phyloP scores from a whole-genome alignment of 2,797 vertebrate species.

The Chiloscyllium punctatum region DNA sequence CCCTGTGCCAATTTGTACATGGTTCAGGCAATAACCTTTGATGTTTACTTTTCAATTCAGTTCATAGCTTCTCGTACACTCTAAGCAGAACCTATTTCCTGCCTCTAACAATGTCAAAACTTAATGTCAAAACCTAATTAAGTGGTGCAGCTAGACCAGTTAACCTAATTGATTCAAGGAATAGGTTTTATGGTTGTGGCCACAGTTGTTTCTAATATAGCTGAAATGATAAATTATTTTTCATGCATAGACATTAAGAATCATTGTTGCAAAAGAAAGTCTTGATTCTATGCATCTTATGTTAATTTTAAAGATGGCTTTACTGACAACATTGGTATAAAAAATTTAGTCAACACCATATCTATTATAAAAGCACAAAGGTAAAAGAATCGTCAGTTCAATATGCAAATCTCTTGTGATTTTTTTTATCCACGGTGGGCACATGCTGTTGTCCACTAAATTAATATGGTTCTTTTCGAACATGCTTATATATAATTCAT shows the following conservation, averaged over 20 bases:
- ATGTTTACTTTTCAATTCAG: too few species aligned
- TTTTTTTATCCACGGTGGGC: background rate
- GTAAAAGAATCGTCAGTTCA: background rate
- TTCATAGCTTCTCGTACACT: too few species aligned
- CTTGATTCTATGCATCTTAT: background rate
- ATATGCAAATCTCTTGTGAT: background rate
- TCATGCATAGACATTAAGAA: background rate
- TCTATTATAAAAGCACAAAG: background rate
- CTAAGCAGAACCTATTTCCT: too few species aligned
- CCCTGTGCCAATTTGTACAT: too few species aligned
- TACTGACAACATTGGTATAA: background rate
- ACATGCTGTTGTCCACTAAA: background rate
- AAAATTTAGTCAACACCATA: background rate
- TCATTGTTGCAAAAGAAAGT: background rate
- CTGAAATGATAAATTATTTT: background rate
- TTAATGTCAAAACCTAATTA: background rate
- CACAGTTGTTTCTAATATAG: background rate
- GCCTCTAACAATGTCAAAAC: background rate
- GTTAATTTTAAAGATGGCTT: background rate
- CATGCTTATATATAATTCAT: too few species aligned
- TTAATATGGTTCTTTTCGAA: background rate
- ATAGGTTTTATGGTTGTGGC: background rate
- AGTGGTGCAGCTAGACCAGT: background rate
- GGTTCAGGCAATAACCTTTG: too few species aligned
- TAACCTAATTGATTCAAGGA: background rate